phyloP scores from a whole-genome alignment of 2,888 invertebrate genomes.

The Eupithecia tripunctaria region DNA sequence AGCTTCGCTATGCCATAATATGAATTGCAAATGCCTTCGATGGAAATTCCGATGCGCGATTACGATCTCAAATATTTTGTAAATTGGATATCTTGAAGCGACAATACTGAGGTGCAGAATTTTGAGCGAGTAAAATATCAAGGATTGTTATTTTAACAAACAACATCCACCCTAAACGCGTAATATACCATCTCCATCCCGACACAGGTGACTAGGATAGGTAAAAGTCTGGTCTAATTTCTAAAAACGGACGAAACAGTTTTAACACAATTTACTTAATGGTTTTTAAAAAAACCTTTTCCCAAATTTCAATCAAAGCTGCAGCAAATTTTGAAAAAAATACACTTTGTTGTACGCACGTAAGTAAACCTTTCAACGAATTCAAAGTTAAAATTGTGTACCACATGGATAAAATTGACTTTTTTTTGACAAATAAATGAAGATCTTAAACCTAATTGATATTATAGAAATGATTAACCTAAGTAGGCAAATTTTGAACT shows the following conservation, averaged over 20 bases:
- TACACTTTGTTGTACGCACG: not conserved
- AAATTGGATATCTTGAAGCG: slow-evolving; percentile 3
- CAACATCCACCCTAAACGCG: too few relatives aligned
- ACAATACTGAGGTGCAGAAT: not conserved
- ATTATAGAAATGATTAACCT: too few relatives aligned
- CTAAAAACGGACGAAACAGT: not conserved
- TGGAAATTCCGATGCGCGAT: slow-evolving; percentile 21
- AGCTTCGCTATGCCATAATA: slow-evolving; percentile 17
- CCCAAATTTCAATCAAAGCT: not conserved
- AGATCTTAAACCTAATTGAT: too few relatives aligned
- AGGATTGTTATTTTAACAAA: not conserved
- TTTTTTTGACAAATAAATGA: too few relatives aligned
- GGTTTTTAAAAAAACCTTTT: not conserved
- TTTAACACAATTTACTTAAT: not conserved
- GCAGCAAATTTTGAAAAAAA: not conserved
- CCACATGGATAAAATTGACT: not conserved
- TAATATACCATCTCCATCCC: too few relatives aligned
- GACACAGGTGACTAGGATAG: too few relatives aligned
- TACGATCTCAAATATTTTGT: slow-evolving; percentile 17
- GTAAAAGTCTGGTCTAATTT: not conserved
- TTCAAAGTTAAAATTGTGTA: not conserved
- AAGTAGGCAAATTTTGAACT: not conserved
- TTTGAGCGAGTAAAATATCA: not conserved
- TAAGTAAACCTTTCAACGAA: not conserved
- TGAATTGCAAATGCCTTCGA: slow-evolving; percentile 23